Evolutionary conservation across 2,113 vertebrate species (phyloP).

Genomic region (Setophaga coronata): DNA sequence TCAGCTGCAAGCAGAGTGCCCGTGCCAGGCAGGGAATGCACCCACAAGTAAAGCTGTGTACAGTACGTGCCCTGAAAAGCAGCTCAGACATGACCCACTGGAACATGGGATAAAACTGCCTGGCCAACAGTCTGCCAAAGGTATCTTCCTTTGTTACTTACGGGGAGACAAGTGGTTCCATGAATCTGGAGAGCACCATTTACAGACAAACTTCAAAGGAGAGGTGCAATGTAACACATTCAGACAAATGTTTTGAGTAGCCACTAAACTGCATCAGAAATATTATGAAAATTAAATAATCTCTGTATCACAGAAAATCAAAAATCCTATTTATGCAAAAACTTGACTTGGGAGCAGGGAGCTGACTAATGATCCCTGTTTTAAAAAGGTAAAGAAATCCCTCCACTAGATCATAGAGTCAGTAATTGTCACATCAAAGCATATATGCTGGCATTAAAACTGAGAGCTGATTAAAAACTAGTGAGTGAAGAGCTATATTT

Average conservation of each 20-base stretch:
- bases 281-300: neutral
- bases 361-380: neutral
- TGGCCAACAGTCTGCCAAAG: neutral
- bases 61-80: rapidly evolving
- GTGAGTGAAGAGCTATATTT: neutral
- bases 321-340: neutral
- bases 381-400: neutral
- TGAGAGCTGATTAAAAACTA: neutral
- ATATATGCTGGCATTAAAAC: neutral
- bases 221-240: neutral
- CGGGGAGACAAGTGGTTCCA: neutral
- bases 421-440: neutral
- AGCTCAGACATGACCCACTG: neutral
- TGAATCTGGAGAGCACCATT: neutral
- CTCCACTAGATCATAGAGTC: neutral
- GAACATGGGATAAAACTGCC: neutral
- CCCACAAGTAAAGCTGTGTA: rapidly evolving
- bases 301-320: neutral
- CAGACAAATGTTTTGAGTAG: neutral
- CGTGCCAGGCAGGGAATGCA: neutral
- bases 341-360: neutral
- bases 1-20: neutral
- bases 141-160: neutral
- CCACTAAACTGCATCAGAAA: neutral
- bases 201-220: neutral